Evolutionary conservation across 2,888 invertebrate genomes (phyloP).

Genomic region (Lydus trimaculatus): DNA sequence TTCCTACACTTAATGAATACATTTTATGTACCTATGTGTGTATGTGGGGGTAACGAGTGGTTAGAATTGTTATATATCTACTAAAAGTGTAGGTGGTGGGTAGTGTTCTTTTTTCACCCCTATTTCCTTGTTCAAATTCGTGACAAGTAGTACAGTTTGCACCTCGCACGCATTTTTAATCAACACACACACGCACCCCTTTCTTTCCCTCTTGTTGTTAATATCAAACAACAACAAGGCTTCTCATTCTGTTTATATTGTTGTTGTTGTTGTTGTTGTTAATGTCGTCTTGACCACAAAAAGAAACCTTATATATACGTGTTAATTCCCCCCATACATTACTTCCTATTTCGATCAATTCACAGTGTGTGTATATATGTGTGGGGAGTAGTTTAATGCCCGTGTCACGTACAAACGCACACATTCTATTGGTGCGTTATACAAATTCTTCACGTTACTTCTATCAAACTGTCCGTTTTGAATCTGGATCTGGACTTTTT

Average conservation of each 20-base stretch:
- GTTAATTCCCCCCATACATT: constrained; percentile 20
- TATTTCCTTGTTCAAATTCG: constrained; percentile 21
- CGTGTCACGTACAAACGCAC: constrained; percentile 17
- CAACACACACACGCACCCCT: constrained; percentile 28
- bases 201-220: not conserved
- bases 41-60: no score
- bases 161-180: constrained; percentile 26
- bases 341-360: constrained; percentile 16
- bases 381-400: constrained; percentile 1
- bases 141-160: constrained; percentile 28
- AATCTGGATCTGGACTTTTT: constrained; percentile 3
- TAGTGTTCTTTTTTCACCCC: not conserved
- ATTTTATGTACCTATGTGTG: constrained; percentile 25
- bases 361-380: not conserved
- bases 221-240: constrained; percentile 6
- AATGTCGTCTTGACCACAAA: constrained; percentile 12
- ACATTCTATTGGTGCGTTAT: constrained; percentile 8
- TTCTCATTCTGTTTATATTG: constrained; percentile 2
- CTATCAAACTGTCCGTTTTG: constrained; percentile 8
- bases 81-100: constrained; percentile 9
- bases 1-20: constrained; percentile 25
- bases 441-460: constrained; percentile 6
- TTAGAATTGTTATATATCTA: constrained; percentile 11
- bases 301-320: constrained; percentile 20
- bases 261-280: constrained; percentile 1